Percentiles rank a stretch among this genome's conserved stretches.
phyloP scores from a whole-genome alignment of 2,888 invertebrate species.

The Acrobasis consociella region DNA sequence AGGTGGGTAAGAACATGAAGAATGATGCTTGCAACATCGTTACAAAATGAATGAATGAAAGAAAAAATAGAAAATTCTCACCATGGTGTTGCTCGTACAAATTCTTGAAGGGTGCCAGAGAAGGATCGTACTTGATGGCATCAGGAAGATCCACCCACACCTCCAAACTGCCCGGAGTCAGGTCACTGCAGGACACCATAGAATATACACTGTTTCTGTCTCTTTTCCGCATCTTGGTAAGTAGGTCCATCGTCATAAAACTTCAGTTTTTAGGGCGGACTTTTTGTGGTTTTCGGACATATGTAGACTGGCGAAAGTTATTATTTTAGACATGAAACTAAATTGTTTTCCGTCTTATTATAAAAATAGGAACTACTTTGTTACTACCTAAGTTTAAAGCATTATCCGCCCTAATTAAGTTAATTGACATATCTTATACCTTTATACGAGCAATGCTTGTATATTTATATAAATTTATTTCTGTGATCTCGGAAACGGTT shows the following conservation, averaged over 20 bases:
- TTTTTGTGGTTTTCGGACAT: not conserved
- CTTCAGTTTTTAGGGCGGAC: constrained; percentile 6
- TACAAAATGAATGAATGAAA: too few species aligned
- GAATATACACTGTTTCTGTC: constrained; percentile 64
- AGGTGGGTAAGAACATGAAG: too few species aligned
- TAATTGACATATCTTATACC: too few species aligned
- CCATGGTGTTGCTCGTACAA: constrained; percentile 79
- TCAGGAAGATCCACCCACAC: constrained; percentile 86
- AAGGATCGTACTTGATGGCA: constrained; percentile 85
- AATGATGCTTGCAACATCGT: too few species aligned
- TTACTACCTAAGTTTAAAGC: too few species aligned
- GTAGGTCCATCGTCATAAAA: constrained; percentile 32
- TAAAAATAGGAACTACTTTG: too few species aligned
- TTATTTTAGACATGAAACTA: not conserved
- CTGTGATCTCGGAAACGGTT: too few species aligned
- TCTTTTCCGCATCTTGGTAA: constrained; percentile 36
- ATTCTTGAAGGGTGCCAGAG: constrained; percentile 83
- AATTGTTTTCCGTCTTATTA: too few species aligned
- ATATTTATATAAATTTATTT: too few species aligned
- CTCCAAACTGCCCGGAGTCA: constrained; percentile 84
- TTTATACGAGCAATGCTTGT: too few species aligned
- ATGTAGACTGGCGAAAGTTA: not conserved
- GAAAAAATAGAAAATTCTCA: constrained; percentile 40
- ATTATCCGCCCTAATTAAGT: too few species aligned
- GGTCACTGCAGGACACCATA: constrained; percentile 78